Conservation (phyloP, 2,888 invertebrate species). For the Eupithecia insigniata region DNA sequence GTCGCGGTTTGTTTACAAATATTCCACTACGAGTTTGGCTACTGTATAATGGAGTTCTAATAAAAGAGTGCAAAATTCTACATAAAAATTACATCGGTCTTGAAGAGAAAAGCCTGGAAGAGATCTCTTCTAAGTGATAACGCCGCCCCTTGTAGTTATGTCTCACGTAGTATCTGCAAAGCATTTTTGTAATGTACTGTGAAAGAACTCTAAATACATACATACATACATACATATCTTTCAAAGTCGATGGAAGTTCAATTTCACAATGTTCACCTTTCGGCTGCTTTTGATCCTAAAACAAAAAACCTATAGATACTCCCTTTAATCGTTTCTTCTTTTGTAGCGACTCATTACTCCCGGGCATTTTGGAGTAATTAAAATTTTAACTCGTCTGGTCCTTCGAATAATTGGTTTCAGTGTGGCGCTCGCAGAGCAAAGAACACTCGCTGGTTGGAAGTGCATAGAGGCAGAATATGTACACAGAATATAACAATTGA, state of each 20-base stretch:
- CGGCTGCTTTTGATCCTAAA: conserved; percentile 9
- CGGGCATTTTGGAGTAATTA: conserved; percentile 30
- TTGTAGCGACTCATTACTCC: conserved; percentile 16
- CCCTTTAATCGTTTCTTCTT: conserved; percentile 18
- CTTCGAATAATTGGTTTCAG: conserved; percentile 31
- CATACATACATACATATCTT: too few relatives aligned
- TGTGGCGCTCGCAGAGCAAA: conserved; percentile 9
- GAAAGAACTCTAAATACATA: neutral
- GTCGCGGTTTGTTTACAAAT: too few relatives aligned
- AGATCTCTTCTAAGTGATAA: too few relatives aligned
- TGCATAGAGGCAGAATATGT: neutral
- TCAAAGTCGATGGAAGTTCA: neutral
- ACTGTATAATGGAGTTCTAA: too few relatives aligned
- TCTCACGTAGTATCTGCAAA: too few relatives aligned
- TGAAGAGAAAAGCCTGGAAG: too few relatives aligned
- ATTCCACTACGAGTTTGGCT: too few relatives aligned
- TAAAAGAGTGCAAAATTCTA: neutral
- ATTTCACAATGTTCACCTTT: neutral
- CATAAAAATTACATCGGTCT: neutral
- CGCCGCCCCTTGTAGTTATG: too few relatives aligned
- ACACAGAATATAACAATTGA: neutral
- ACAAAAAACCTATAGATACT: conserved; percentile 11
- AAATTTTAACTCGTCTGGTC: conserved; percentile 32
- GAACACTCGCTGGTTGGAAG: neutral
- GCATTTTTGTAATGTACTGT: too few relatives aligned